Evolutionary conservation across 2,113 vertebrate species (phyloP).

Genomic region (Myxocyprinus asiaticus): DNA sequence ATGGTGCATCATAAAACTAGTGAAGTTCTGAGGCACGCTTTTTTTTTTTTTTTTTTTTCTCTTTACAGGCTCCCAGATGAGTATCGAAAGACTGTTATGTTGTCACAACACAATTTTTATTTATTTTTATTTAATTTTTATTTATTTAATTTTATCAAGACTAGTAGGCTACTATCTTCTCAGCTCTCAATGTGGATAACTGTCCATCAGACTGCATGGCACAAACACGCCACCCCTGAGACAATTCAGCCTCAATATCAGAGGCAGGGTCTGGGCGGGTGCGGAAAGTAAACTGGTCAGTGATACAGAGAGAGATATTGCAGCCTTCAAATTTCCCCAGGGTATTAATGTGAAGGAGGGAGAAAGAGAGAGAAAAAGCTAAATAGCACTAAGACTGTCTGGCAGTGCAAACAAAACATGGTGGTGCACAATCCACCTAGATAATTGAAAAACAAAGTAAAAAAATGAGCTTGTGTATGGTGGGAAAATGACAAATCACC

Average conservation of each 20-base stretch:
- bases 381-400: not conserved
- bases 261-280: constrained; percentile 58
- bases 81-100: constrained; percentile 27
- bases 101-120: constrained; percentile 30
- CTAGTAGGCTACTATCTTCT: not conserved
- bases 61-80: constrained; percentile 5
- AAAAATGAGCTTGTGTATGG: constrained; percentile 61
- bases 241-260: constrained; percentile 60
- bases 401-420: not conserved
- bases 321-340: constrained; percentile 68
- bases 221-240: constrained; percentile 28
- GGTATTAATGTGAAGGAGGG: constrained; percentile 51
- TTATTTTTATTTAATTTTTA: not conserved
- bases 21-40: not conserved
- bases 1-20: not conserved
- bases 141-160: not conserved
- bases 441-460: constrained; percentile 56
- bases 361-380: not conserved
- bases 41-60: not conserved
- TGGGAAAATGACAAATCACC: constrained; percentile 66
- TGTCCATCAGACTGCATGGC: constrained; percentile 12
- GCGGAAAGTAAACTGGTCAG: constrained; percentile 65
- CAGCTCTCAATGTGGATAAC: constrained; percentile 13
- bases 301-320: constrained; percentile 62
- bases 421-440: constrained; percentile 51